Evolutionary conservation across 2,888 invertebrate species (phyloP), one percentile per base, ranked within the genome.

Genomic region (Druceiella hillmani): DNA sequence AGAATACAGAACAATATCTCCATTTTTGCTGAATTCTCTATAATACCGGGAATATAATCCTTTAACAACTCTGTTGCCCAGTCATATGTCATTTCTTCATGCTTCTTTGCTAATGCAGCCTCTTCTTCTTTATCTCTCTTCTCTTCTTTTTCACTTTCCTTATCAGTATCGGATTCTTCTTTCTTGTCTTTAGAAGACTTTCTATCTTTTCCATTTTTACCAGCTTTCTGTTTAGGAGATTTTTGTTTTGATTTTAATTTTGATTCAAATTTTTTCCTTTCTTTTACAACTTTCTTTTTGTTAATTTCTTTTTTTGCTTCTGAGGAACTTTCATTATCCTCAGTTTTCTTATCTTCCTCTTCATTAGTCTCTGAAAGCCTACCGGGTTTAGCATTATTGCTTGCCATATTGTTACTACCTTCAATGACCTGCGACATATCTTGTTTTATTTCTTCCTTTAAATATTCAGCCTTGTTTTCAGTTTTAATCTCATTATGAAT

Each of bases 11-110:
- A 88, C 54, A 98, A 83, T 28, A 98, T 76, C 52, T 89, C 83
- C 85, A 99, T 90, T 70, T 99, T 99, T 2, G 90, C 89, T 2
- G 95, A 92, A 56, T 92, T 91, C 55, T 91, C 90, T 47, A 95
- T 79, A 25, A 84, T 70, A n/a, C 92, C 94, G 1, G 91, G 83
- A 43, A 83, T 70, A 59, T 98, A 98, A 50, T 81, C 84, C 62
- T 87, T 87, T 57, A 90, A 74, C 32, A 90, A 62, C 51, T 89
- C 87, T 7, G 82, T 66, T 6, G 90, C 89, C 91, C 91, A 91
- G 56, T 91, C 90, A 52, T 90, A 90, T 1, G 88, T 87, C 59
- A 90, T 83, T 48, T 86, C 87, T 53, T 85, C 84, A 49, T 84
- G 87, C 57, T 84, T 83, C 57, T 81, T 82, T 0, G 68, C 62